phyloP scores from a whole-genome alignment of 2,888 invertebrate species.

The Lochmaea crataegi region DNA sequence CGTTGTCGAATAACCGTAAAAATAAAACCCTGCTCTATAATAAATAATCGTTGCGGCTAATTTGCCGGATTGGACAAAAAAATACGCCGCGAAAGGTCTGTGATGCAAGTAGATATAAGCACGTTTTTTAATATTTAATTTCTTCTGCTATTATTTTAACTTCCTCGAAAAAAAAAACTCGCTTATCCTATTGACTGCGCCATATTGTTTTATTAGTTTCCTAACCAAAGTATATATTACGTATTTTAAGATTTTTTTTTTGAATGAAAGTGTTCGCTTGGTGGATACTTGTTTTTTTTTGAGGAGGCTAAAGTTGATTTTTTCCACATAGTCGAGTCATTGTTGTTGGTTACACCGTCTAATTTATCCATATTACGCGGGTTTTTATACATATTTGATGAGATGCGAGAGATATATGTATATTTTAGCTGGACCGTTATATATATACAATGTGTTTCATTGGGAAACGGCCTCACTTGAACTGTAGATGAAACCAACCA shows the following conservation, averaged over 20 bases:
- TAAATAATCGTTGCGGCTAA: slow-evolving; percentile 44
- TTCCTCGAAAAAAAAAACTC: background rate
- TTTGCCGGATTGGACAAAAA: slow-evolving; percentile 54
- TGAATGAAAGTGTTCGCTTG: background rate
- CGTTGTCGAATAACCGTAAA: background rate
- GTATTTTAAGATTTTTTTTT: background rate
- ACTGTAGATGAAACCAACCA: too few relatives aligned
- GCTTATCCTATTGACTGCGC: background rate
- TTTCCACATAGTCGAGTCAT: slow-evolving; percentile 51
- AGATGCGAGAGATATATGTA: background rate
- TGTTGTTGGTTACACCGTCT: slow-evolving; percentile 53
- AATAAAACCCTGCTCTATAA: slow-evolving; percentile 11
- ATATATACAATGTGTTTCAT: too few relatives aligned
- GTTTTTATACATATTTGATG: slow-evolving; percentile 6
- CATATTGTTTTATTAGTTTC: background rate
- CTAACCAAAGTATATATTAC: background rate
- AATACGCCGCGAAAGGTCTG: slow-evolving; percentile 58
- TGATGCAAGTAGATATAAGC: slow-evolving; percentile 59
- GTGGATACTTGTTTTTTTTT: background rate
- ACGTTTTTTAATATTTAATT: slow-evolving; percentile 51
- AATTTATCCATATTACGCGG: slow-evolving; percentile 20
- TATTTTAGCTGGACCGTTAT: background rate
- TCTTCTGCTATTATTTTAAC: slow-evolving; percentile 36
- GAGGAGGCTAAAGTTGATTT: background rate
- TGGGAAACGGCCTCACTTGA: too few relatives aligned